Evolutionary conservation across 2,113 vertebrate genomes (phyloP).

Genomic region (Osmerus mordax): DNA sequence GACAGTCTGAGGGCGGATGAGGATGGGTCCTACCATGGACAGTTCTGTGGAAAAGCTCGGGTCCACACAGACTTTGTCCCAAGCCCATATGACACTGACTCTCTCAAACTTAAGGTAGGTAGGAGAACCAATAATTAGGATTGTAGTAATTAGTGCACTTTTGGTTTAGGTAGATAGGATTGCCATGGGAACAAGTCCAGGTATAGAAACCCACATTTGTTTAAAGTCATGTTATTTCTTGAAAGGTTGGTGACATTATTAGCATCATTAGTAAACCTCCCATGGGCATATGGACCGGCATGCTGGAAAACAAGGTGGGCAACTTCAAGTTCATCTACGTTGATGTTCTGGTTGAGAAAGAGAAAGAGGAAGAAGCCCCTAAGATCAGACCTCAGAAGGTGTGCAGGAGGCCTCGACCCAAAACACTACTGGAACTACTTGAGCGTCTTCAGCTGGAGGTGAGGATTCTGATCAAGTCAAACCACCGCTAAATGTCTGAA

Average conservation of each 20-base stretch:
- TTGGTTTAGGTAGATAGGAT: background rate
- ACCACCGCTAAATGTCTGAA: background rate
- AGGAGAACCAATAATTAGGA: too few species aligned
- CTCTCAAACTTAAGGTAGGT: slow-evolving; percentile 92
- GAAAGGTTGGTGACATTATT: slow-evolving; percentile 92
- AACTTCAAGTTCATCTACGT: slow-evolving; percentile 99
- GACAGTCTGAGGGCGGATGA: slow-evolving; percentile 86
- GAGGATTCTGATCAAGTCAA: slow-evolving; percentile 23
- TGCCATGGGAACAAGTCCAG: background rate
- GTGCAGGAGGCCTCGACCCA: slow-evolving; percentile 75
- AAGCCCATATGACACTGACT: slow-evolving; percentile 94
- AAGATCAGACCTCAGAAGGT: slow-evolving; percentile 75
- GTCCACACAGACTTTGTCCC: slow-evolving; percentile 95
- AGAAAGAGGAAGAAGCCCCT: slow-evolving; percentile 73
- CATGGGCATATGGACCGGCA: slow-evolving; percentile 97
- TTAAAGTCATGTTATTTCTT: background rate
- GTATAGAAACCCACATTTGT: background rate
- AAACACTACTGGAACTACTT: slow-evolving; percentile 86
- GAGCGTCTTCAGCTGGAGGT: slow-evolving; percentile 86
- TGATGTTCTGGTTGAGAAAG: slow-evolving; percentile 71
- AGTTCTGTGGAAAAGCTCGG: slow-evolving; percentile 87
- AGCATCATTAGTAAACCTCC: slow-evolving; percentile 93
- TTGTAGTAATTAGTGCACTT: too few species aligned
- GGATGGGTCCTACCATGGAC: slow-evolving; percentile 79
- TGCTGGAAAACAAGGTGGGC: slow-evolving; percentile 92